These are phyloP conservation scores for Bombus sibiricus DNA, from an alignment of 1,140 invertebrate genomes.

Conservation along the genomic window DNA sequence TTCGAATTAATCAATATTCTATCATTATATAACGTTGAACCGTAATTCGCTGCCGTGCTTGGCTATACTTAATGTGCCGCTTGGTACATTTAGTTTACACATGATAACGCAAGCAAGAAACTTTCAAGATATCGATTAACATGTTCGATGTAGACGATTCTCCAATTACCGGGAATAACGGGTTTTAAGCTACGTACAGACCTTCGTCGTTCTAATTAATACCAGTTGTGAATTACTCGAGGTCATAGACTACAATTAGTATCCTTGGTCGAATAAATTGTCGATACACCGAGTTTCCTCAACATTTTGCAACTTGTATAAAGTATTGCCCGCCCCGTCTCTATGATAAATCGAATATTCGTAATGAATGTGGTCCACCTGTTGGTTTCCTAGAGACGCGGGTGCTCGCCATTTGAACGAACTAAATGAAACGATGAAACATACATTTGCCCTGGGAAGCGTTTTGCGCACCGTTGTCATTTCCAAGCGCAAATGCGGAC, in stretches of 20 bases:
- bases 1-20: too few species aligned
- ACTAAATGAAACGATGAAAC: constrained; percentile 1
- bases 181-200: not conserved
- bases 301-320: not conserved
- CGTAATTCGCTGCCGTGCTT: not conserved
- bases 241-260: not conserved
- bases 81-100: not conserved
- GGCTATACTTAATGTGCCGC: not conserved
- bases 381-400: constrained; percentile 18
- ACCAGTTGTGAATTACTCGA: not conserved
- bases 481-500: not conserved
- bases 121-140: not conserved
- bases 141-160: not conserved
- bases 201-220: not conserved
- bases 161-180: not conserved
- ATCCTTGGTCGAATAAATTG: not conserved
- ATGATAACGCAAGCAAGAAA: not conserved
- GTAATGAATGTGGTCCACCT: constrained; percentile 40
- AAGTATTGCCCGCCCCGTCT: not conserved
- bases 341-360: not conserved
- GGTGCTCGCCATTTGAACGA: not conserved
- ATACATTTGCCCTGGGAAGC: not conserved
- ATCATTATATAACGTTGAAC: not conserved
- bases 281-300: not conserved
- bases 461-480: not conserved